phyloP scores from a whole-genome alignment of 2,113 vertebrate genomes.

The Esox niger region DNA sequence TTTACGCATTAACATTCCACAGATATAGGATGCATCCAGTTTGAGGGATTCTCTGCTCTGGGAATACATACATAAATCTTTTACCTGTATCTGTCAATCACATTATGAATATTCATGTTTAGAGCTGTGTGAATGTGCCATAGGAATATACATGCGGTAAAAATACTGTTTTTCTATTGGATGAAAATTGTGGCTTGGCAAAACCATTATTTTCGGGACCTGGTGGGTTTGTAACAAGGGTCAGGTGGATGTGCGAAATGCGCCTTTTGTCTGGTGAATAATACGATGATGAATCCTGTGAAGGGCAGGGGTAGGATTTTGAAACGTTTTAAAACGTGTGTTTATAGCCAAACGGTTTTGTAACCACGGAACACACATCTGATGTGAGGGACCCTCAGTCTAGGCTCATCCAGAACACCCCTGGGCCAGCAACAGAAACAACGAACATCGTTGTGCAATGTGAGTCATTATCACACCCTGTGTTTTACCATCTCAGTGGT shows the following conservation, averaged over 20 bases:
- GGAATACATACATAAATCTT: conserved; percentile 14
- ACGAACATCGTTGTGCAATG: neutral
- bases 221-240: no score
- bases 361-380: no score
- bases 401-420: neutral
- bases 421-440: neutral
- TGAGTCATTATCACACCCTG: conserved; percentile 1
- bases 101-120: conserved; percentile 26
- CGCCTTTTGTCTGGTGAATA: no score
- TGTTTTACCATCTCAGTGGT: neutral
- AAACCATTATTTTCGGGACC: no score
- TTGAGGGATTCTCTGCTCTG: neutral
- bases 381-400: no score
- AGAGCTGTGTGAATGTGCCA: conserved; percentile 12
- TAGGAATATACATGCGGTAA: conserved; percentile 8
- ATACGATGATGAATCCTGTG: no score
- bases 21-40: neutral
- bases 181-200: no score
- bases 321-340: no score
- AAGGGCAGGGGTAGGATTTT: no score
- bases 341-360: no score
- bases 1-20: neutral
- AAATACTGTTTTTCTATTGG: conserved; percentile 11
- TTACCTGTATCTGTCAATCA: conserved; percentile 1
- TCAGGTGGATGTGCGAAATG: no score